Conservation (phyloP, 2,797 vertebrate genomes). For the Hylomyscus alleni region DNA sequence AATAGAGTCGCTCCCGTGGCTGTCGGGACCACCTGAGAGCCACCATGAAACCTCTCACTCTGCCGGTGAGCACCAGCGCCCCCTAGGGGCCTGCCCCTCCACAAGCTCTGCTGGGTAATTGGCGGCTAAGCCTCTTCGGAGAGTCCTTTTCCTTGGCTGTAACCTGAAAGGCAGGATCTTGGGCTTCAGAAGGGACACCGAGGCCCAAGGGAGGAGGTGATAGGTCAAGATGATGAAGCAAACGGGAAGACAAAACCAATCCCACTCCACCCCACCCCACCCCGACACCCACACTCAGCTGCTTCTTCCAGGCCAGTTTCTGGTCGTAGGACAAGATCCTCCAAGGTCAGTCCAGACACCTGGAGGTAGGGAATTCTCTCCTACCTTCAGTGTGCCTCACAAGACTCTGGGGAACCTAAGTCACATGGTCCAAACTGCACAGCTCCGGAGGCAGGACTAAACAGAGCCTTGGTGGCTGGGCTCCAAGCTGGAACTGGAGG, state of each 20-base stretch:
- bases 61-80: not conserved
- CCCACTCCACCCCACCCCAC: not conserved
- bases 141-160: not conserved
- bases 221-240: not conserved
- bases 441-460: not conserved
- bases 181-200: not conserved
- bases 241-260: not conserved
- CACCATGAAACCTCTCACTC: not conserved
- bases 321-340: not conserved
- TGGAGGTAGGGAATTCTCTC: not conserved
- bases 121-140: rapidly evolving
- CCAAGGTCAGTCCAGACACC: not conserved
- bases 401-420: not conserved
- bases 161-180: not conserved
- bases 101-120: not conserved
- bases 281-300: not conserved
- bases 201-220: not conserved
- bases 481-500: not conserved
- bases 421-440: not conserved
- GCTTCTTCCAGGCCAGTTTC: not conserved
- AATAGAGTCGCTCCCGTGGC: not conserved
- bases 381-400: not conserved
- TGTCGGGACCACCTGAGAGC: not conserved
- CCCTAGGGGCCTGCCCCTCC: not conserved
- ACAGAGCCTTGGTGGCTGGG: not conserved